A percentile compares a stretch with the other conserved stretches of the same genome.
Evolutionary conservation across 2,113 vertebrate species (phyloP).

Genomic region (Osmerus eperlanus): DNA sequence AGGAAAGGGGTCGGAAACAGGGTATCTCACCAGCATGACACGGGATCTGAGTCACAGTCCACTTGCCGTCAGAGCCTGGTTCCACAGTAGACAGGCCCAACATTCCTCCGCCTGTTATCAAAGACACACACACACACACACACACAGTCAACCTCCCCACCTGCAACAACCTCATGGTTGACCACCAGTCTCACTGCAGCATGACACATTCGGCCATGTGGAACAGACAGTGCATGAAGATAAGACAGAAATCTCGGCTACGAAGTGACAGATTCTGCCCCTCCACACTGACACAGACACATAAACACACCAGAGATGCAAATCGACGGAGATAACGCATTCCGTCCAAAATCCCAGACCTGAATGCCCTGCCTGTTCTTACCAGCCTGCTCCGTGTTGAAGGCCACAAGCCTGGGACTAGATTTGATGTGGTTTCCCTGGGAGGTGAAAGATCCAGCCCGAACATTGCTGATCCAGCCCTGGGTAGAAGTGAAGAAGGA

Average conservation of each 20-base stretch:
- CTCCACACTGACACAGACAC: background rate
- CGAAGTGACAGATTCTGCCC: background rate
- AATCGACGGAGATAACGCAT: background rate
- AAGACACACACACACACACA: slow-evolving; percentile 8
- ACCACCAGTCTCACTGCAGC: background rate
- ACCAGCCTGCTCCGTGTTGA: slow-evolving; percentile 81
- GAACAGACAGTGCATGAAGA: slow-evolving; percentile 4
- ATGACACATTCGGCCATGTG: background rate
- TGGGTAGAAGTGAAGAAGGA: slow-evolving; percentile 44
- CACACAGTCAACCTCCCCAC: background rate
- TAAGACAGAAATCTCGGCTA: background rate
- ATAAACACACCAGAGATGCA: background rate
- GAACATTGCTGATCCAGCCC: slow-evolving; percentile 85
- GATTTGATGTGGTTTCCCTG: slow-evolving; percentile 85
- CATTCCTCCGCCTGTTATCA: slow-evolving; percentile 73
- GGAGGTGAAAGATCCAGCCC: slow-evolving; percentile 65
- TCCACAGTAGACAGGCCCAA: slow-evolving; percentile 81
- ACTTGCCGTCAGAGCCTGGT: slow-evolving; percentile 71
- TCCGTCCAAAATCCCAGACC: background rate
- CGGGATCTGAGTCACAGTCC: slow-evolving; percentile 73
- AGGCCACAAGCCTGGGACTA: slow-evolving; percentile 80
- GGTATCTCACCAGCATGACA: slow-evolving; percentile 84
- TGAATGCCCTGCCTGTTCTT: slow-evolving; percentile 31
- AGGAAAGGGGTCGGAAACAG: background rate
- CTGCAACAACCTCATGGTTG: background rate